Base-by-base conservation (phyloP, 1,140 invertebrate genomes). In the Phocides pigmalion region DNA sequence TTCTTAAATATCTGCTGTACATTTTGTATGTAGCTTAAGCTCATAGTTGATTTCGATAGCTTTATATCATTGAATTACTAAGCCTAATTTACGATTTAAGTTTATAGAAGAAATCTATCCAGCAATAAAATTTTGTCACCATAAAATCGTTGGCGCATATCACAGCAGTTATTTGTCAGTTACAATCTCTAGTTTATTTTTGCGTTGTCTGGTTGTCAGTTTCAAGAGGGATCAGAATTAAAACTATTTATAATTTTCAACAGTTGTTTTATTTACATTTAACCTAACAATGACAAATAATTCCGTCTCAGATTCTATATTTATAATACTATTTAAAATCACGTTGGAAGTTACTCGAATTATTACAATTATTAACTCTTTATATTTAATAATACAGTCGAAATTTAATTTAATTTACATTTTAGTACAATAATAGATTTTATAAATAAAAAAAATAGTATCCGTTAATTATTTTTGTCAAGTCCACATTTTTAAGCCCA, bases 171-270 rank as follows among this genome's bases (percentile, higher is more conserved):
- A n/a, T n/a, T n/a, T n/a, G n/a, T n/a, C n/a, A n/a, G n/a, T n/a
- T n/a, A n/a, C n/a, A n/a, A n/a, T n/a, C 4, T 20, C 8, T 15
- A 59, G n/a, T 12, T 59, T 20, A 19, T 50, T 59, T 47, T 47
- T 44, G 12, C 64, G 44, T 35, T 20, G 35, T 59, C 62, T 46
- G 61, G 61, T 65, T 59, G 65, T 72, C 68, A 64, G 50, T 68
- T 66, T 62, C 71, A 66, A 74, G 72, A 81, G 82, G 82, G 76
- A 66, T 74, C 64, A 69, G 63, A 73, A 80, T 74, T 72, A 80
- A 78, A 80, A 73, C 66, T 80, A 80, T 80, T 80, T 80, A 80
- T 82, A 83, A 85, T 85, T 83, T 83, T 81, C 71, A 15, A 37
- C 49, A 17, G 11, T 77, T 66, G 72, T 83, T 85, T 85, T 82